Conservation (phyloP, 2,888 invertebrate species). For the Pardosa pseudoannulata region DNA sequence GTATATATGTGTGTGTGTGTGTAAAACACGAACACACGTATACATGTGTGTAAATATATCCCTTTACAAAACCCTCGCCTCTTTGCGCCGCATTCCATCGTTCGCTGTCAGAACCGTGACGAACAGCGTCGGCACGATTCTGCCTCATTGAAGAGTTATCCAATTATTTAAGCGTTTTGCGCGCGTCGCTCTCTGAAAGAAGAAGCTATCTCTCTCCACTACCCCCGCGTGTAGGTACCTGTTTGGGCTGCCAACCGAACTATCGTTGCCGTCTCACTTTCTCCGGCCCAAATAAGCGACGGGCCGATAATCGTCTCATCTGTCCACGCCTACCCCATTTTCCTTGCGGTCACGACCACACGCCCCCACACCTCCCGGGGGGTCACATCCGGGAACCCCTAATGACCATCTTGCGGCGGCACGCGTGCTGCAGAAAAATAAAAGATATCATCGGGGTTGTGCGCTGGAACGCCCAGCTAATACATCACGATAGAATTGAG, state of each 20-base stretch:
- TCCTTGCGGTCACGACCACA: conserved; percentile 5
- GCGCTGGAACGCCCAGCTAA: not conserved
- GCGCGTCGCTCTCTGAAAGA: not conserved
- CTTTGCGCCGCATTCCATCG: not conserved
- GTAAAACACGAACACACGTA: too few relatives aligned
- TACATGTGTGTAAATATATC: too few relatives aligned
- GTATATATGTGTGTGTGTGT: too few relatives aligned
- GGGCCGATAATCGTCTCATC: not conserved
- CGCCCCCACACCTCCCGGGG: not conserved
- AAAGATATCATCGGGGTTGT: conserved; percentile 6
- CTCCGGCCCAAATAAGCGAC: not conserved
- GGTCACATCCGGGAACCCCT: not conserved
- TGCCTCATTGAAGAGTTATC: not conserved
- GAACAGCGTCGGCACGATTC: not conserved
- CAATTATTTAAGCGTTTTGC: too few relatives aligned
- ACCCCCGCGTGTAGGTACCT: not conserved
- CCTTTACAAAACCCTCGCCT: too few relatives aligned
- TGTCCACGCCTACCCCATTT: not conserved
- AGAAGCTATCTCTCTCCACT: not conserved
- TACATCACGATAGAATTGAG: conserved; percentile 6
- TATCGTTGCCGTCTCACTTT: not conserved
- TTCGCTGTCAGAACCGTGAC: not conserved
- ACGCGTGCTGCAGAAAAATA: not conserved
- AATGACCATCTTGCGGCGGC: not conserved
- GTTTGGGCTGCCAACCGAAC: not conserved